These are phyloP conservation scores for Onychomys torridus DNA, from an alignment of 2,797 vertebrate species.

Conservation along the genomic window DNA sequence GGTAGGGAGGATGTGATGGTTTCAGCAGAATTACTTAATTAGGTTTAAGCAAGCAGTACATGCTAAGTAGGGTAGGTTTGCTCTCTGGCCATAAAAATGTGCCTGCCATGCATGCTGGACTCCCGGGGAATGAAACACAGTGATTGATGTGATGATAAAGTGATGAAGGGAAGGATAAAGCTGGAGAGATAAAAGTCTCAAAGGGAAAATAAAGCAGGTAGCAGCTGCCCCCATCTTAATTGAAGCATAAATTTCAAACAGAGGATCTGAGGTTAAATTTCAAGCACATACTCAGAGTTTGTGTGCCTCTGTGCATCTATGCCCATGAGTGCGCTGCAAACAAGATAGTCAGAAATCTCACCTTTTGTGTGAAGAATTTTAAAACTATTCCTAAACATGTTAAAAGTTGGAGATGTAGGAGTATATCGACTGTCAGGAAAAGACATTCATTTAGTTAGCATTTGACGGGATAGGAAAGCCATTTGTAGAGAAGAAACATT, in stretches of 20 bases:
- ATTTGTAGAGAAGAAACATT: neutral
- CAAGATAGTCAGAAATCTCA: neutral
- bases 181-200: conserved; percentile 68
- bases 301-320: neutral
- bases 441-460: neutral
- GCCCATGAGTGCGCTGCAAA: neutral
- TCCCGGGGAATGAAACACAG: conserved; percentile 68
- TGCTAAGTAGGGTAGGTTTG: conserved; percentile 49
- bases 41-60: conserved; percentile 66
- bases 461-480: neutral
- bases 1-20: conserved; percentile 39
- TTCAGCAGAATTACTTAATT: conserved; percentile 74
- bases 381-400: neutral
- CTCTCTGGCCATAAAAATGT: conserved; percentile 72
- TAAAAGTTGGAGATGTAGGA: neutral
- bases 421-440: neutral
- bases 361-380: neutral
- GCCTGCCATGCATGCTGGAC: neutral
- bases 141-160: conserved; percentile 82
- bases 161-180: conserved; percentile 73
- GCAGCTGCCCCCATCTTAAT: conserved; percentile 80
- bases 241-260: conserved; percentile 85
- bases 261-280: conserved; percentile 80
- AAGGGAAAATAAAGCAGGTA: conserved; percentile 80
- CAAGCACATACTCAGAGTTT: conserved; percentile 31